Base-by-base conservation (phyloP, 2,113 vertebrate species). In the Todiramphus chloris region DNA sequence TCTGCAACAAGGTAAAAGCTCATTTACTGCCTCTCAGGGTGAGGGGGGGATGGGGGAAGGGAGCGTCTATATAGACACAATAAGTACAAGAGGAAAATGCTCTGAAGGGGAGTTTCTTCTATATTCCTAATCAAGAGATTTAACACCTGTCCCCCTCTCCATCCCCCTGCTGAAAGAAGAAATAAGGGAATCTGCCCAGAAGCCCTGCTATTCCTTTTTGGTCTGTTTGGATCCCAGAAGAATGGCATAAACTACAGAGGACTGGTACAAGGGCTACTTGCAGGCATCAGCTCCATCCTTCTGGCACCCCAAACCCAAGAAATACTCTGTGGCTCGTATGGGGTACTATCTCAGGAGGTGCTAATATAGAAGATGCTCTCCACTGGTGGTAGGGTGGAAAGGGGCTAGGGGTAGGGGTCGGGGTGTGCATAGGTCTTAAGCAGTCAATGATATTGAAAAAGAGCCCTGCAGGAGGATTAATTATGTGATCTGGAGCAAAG, bases 391-490 rank as follows among this genome's bases (percentile, higher is more conserved):
- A 77, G n/a, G 50, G 43, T 59, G n/a, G 74, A 31, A 60, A 25
- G 46, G 27, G 35, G 7, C 28, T 66, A 53, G n/a, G 9, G 41
- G 25, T 12, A n/a, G 6, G 39, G 7, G 21, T 21, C 13, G 14
- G 10, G 12, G 46, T 6, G 53, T 59, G 56, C 16, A 14, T n/a
- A 62, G 59, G 41, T 76, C 55, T 95, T 87, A 89, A 87, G 35
- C 41, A 89, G 59, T n/a, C 56, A 76, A 64, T 62, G 62, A 59
- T 91, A 91, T 30, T 76, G 53, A 92, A 72, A 96, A 79, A 76
- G 7, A 93, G 62, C 37, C 89, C 86, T 82, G 56, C 13, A 84
- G 63, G 58, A 95, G 33, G 50, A 96, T 94, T 90, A 95, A 92
- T 88, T 96, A 82, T 62, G 60, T 79, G 46, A 87, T 87, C 48